Base-by-base conservation (phyloP, 92 coral and sea anemone genomes). In the Bergia puertoricense region DNA sequence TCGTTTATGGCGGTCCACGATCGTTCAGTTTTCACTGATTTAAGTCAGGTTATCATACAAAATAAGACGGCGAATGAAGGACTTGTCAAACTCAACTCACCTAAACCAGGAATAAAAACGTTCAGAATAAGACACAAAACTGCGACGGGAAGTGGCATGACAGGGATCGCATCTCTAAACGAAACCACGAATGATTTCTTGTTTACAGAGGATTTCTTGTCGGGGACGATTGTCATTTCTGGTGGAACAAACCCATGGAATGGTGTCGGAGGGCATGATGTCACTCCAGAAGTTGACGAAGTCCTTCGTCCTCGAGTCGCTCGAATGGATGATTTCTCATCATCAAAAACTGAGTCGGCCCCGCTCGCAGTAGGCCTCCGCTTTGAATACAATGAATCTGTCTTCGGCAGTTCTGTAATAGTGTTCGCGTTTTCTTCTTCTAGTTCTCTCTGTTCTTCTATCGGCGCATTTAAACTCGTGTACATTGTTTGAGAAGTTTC, bases 51-150 rank as follows among this genome's bases (percentile, higher is more conserved):
- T 82, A 62, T 69, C 59, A 73, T 66, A n/a, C 51, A 71, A 74
- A n/a, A 67, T 18, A 20, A 20, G n/a, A 36, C 16, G 8, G 13
- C 42, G 8, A 81, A 50, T 20, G 56, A 74, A 18, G 72, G 41
- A 62, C 42, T 79, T 41, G 41, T 43, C 36, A 38, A 88, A 20
- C 22, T 57, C 54, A 79, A 56, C 93, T 89, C 81, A 97, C 99
- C 99, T 50, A 92, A 89, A 23, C 99, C 98, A 22, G 99, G 99
- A 3, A 95, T 41, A 37, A 94, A 16, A 74, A 93, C 79, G 90
- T 97, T 97, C 15, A 93, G 89, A 37, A 97, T 89, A 72, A 97
- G 92, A 89, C 99, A 97, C 80, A 97, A 57, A 74, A 97, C 91
- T n/a, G 99, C 99, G 11, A 90, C 79, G 22, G 92, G 90, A 78